phyloP scores from a whole-genome alignment of 2,113 vertebrate species.

The Equus quagga region DNA sequence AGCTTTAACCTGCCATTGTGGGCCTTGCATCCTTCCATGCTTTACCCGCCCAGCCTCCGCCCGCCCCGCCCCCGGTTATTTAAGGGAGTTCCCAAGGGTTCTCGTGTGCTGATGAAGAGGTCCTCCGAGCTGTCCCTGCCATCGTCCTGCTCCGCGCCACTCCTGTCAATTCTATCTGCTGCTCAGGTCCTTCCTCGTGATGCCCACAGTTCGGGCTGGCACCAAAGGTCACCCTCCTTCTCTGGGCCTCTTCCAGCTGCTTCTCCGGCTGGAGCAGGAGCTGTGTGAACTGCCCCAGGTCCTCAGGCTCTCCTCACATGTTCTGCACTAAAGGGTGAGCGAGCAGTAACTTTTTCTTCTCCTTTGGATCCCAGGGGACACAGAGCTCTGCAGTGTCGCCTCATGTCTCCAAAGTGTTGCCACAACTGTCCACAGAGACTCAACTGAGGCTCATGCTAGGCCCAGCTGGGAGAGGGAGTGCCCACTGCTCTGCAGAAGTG shows the following conservation, averaged over 20 bases:
- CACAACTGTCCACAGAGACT: neutral
- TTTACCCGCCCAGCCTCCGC: fast-evolving
- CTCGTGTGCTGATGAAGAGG: neutral
- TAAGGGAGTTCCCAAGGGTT: too few species aligned
- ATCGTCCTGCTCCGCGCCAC: too few species aligned
- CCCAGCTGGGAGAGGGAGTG: neutral
- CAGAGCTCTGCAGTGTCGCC: neutral
- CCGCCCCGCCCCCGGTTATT: neutral
- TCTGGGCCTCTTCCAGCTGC: neutral
- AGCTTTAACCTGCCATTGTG: neutral
- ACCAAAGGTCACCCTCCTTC: neutral
- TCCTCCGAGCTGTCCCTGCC: neutral
- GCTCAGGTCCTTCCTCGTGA: neutral
- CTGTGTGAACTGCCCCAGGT: fast-evolving
- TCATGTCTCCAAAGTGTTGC: neutral
- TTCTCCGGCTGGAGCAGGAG: neutral
- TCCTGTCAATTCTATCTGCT: too few species aligned
- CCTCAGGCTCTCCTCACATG: neutral
- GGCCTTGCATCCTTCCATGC: neutral
- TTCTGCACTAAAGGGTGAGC: neutral
- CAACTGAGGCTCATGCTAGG: neutral
- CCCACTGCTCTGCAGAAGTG: neutral
- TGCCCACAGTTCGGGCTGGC: neutral
- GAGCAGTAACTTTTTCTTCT: neutral
- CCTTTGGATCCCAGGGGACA: neutral